A percentile compares a stretch with the other conserved stretches of the same genome.
These are phyloP conservation scores for Drosophila demipolita DNA, from an alignment of 2,888 invertebrate genomes.

Conservation along the genomic window DNA sequence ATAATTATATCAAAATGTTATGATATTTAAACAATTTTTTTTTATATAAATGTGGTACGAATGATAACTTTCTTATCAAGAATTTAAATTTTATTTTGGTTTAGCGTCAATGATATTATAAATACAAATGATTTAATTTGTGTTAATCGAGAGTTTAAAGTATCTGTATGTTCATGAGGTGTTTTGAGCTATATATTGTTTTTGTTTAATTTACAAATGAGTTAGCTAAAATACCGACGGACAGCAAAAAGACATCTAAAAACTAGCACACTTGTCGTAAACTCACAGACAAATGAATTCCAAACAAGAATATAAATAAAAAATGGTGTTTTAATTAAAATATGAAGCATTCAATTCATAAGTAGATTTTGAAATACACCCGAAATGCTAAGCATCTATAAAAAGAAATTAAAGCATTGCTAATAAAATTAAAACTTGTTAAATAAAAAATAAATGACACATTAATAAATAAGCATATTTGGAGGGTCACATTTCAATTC, in stretches of 20 bases:
- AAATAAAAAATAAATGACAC: slow-evolving; percentile 9
- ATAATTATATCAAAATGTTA: slow-evolving; percentile 35
- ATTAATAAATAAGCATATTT: slow-evolving; percentile 28
- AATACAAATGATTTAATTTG: slow-evolving; percentile 5
- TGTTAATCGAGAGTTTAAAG: not conserved
- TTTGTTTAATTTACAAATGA: slow-evolving; percentile 26
- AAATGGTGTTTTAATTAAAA: slow-evolving; percentile 7
- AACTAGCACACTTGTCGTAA: not conserved
- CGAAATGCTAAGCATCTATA: slow-evolving; percentile 9
- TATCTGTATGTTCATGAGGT: slow-evolving; percentile 4
- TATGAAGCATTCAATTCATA: slow-evolving; percentile 23
- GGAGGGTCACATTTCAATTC: slow-evolving; percentile 52
- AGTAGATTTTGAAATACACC: slow-evolving; percentile 35
- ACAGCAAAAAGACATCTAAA: slow-evolving; percentile 17
- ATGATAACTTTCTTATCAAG: not conserved
- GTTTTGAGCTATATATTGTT: slow-evolving; percentile 12
- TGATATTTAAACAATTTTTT: slow-evolving; percentile 26
- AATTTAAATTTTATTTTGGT: slow-evolving; percentile 4
- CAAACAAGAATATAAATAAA: slow-evolving; percentile 9
- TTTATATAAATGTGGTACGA: slow-evolving; percentile 13
- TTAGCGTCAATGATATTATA: slow-evolving; percentile 7
- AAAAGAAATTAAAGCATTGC: slow-evolving; percentile 20
- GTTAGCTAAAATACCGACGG: slow-evolving; percentile 43
- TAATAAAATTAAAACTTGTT: slow-evolving; percentile 26
- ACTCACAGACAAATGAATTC: not conserved